phyloP scores from a whole-genome alignment of 2,797 vertebrate genomes.

The Chloroceryle inda region DNA sequence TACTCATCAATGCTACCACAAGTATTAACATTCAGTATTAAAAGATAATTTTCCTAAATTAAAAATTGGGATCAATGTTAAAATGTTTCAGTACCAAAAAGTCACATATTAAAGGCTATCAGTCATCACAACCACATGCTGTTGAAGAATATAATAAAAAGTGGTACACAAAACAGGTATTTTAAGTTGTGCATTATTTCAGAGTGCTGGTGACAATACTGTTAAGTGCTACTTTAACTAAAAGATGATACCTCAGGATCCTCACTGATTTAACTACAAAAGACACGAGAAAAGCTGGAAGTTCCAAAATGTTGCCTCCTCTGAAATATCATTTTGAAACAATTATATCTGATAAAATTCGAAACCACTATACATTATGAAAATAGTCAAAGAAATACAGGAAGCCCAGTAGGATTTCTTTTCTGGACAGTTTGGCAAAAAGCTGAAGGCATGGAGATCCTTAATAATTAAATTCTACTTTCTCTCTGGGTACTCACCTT shows the following conservation, averaged over 20 bases:
- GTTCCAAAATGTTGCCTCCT: neutral
- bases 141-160: neutral
- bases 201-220: constrained; percentile 44
- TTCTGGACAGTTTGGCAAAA: neutral
- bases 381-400: neutral
- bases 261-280: neutral
- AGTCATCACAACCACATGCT: constrained; percentile 7
- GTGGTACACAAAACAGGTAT: constrained; percentile 1
- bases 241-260: neutral
- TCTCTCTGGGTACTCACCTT: neutral
- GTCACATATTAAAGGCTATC: neutral
- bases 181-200: neutral
- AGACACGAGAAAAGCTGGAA: neutral
- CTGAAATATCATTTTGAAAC: constrained; percentile 3
- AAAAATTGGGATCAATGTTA: neutral
- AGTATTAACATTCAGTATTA: neutral
- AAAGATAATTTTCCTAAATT: neutral
- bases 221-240: neutral
- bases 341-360: neutral
- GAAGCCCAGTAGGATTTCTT: neutral
- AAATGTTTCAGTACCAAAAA: neutral
- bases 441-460: neutral
- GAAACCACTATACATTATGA: neutral
- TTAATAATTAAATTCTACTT: neutral
- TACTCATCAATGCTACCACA: neutral